Conservation (phyloP, 1,140 invertebrate genomes). For the Papilio polyxenes region DNA sequence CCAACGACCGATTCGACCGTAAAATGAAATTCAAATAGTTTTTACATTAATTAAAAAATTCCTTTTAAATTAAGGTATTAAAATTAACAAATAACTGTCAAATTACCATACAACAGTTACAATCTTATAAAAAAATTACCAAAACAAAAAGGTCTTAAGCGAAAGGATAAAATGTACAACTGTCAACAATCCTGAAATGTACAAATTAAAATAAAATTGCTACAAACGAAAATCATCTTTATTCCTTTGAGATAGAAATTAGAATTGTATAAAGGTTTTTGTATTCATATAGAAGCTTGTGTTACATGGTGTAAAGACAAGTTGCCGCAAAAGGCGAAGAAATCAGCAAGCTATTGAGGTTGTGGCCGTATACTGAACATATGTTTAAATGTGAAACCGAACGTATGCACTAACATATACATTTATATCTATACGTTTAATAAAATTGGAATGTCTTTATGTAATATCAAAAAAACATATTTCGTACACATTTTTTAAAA, state of each 20-base stretch:
- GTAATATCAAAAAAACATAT: no score
- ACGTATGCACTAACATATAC: background rate
- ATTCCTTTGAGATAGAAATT: background rate
- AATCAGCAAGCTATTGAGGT: constrained; percentile 34
- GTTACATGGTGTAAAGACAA: background rate
- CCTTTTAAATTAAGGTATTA: background rate
- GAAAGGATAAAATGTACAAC: constrained; percentile 25
- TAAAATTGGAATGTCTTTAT: no score
- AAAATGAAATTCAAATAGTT: background rate
- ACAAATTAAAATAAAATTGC: background rate
- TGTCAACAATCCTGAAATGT: background rate
- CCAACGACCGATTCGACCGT: background rate
- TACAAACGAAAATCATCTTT: background rate
- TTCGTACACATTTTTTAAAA: no score
- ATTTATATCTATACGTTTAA: no score
- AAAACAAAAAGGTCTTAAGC: constrained; percentile 21
- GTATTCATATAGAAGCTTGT: background rate
- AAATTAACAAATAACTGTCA: constrained; percentile 21
- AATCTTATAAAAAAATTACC: constrained; percentile 4
- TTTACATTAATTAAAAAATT: constrained; percentile 3
- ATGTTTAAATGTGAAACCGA: constrained; percentile 28
- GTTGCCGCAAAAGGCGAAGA: constrained; percentile 30
- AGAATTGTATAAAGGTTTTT: background rate
- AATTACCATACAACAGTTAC: constrained; percentile 15
- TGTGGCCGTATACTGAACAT: constrained; percentile 13